Evolutionary conservation across 1,140 invertebrate species (phyloP).

Genomic region (Drosophila carrolli): DNA sequence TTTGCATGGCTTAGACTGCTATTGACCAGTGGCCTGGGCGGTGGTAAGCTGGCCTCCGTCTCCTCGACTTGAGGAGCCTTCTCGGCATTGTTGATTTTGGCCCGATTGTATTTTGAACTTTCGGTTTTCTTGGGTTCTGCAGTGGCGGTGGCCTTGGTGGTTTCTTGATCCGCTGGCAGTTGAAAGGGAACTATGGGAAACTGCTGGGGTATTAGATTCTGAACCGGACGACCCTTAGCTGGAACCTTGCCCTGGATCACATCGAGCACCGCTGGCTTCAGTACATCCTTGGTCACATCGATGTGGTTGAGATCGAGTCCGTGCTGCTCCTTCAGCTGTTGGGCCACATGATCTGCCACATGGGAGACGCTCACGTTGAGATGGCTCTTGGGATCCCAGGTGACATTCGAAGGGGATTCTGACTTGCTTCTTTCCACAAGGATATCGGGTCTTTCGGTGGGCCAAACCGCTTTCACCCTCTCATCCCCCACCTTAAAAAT

Average conservation of each 20-base stretch:
- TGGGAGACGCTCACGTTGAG: conserved; percentile 69
- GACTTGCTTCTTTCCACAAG: conserved; percentile 16
- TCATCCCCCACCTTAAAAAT: conserved; percentile 56
- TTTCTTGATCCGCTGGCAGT: conserved; percentile 44
- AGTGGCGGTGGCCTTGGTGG: conserved; percentile 20
- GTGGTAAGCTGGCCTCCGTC: conserved; percentile 16
- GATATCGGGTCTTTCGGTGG: conserved; percentile 59
- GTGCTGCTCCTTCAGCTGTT: conserved; percentile 64
- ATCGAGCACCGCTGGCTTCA: conserved; percentile 59
- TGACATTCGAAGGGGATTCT: conserved; percentile 32
- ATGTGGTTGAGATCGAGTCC: conserved; percentile 66
- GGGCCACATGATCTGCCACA: conserved; percentile 44
- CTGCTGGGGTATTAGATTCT: conserved; percentile 66
- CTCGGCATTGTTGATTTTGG: conserved; percentile 69
- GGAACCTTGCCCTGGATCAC: conserved; percentile 69
- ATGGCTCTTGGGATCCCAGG: conserved; percentile 68
- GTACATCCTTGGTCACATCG: conserved; percentile 56
- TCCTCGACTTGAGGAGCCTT: conserved; percentile 59
- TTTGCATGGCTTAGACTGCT: conserved; percentile 28
- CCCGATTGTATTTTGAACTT: conserved; percentile 51
- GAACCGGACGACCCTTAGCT: conserved; percentile 38
- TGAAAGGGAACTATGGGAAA: conserved; percentile 73
- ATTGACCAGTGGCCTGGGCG: conserved; percentile 56
- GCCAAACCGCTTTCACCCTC: conserved; percentile 50
- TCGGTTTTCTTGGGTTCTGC: background rate